Evolutionary conservation across 2,797 vertebrate genomes (phyloP).

Genomic region (Chelon labrosus): DNA sequence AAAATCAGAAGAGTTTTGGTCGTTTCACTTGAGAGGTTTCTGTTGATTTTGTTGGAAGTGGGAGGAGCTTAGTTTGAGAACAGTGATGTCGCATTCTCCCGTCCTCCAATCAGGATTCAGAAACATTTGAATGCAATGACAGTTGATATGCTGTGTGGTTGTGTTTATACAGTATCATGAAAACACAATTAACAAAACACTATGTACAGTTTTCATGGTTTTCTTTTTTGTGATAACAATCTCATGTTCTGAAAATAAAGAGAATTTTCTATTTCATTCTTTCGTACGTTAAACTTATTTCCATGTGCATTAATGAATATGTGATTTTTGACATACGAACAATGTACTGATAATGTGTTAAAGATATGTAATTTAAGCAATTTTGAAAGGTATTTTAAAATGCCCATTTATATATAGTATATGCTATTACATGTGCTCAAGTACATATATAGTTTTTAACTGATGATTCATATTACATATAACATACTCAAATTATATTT

Average conservation of each 20-base stretch:
- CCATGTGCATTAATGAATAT: neutral
- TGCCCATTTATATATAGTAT: too few relatives aligned
- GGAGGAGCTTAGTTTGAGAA: neutral
- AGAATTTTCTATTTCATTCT: neutral
- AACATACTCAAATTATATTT: too few relatives aligned
- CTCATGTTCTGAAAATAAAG: slow-evolving; percentile 31
- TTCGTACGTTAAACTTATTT: neutral
- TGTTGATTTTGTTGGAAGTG: neutral
- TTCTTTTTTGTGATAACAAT: slow-evolving; percentile 6
- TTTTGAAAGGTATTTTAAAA: too few relatives aligned
- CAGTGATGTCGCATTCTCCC: neutral
- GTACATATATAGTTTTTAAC: too few relatives aligned
- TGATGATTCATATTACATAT: too few relatives aligned
- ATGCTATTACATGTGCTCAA: too few relatives aligned
- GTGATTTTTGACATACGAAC: too few relatives aligned
- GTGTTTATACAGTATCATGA: neutral
- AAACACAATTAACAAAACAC: neutral
- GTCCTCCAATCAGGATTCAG: slow-evolving; percentile 13
- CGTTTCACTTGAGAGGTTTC: neutral
- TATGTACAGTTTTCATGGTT: neutral
- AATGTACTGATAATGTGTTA: neutral
- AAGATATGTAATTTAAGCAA: too few relatives aligned
- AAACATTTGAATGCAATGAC: neutral
- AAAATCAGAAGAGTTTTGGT: neutral
- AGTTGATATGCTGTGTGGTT: neutral